A percentile compares a stretch with the other conserved stretches of the same genome.
phyloP scores from a whole-genome alignment of 2,113 vertebrate genomes.

The Pan paniscus region DNA sequence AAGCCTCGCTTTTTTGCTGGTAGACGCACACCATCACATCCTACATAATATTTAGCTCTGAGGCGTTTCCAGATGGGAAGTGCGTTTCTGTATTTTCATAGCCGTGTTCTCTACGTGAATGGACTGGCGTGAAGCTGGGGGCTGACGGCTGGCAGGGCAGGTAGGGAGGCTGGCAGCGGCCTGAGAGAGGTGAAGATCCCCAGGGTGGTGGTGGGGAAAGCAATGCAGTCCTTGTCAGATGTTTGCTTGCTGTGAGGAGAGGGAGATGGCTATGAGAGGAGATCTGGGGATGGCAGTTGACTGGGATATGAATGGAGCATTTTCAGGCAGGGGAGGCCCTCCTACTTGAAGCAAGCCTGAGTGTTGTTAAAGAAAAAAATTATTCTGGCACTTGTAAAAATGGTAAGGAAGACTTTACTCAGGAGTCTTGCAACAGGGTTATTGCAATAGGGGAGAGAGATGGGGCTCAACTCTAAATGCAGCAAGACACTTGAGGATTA shows the following conservation, averaged over 20 bases:
- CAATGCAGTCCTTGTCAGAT: not conserved
- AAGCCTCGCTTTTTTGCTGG: not conserved
- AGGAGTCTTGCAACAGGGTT: not conserved
- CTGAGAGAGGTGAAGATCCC: not conserved
- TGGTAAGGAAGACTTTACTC: not conserved
- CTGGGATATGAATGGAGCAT: not conserved
- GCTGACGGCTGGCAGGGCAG: not conserved
- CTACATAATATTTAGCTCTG: conserved; percentile 46
- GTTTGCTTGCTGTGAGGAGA: not conserved
- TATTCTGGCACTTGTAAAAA: not conserved
- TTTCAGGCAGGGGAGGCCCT: not conserved
- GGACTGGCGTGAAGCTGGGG: not conserved
- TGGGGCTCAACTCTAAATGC: not conserved
- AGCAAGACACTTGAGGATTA: not conserved
- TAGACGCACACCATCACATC: conserved; percentile 8
- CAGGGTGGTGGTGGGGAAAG: not conserved
- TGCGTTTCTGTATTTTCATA: not conserved
- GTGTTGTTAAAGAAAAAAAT: conserved; percentile 11
- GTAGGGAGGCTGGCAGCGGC: not conserved
- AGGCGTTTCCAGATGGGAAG: conserved; percentile 45
- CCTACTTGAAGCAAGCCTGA: not conserved
- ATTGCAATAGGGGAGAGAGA: not conserved
- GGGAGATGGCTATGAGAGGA: not conserved
- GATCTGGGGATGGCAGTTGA: not conserved
- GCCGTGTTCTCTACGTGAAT: not conserved